Evolutionary conservation across 2,113 vertebrate species (phyloP).

Genomic region (Calidris pugnax): DNA sequence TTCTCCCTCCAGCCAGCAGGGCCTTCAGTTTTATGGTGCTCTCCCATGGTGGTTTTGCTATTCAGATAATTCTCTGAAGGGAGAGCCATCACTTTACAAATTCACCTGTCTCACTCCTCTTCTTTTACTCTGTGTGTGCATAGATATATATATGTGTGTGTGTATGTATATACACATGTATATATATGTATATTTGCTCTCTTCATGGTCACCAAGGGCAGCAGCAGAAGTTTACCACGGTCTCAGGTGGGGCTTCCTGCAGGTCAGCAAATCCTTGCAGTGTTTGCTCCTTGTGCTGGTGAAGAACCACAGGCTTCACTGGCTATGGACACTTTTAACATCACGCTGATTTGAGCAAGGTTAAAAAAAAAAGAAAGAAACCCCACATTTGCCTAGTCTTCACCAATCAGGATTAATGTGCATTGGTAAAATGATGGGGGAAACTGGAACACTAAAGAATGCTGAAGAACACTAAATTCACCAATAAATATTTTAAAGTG

Average conservation of each 20-base stretch:
- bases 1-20: neutral
- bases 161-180: neutral
- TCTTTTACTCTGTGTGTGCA: neutral
- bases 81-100: neutral
- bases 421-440: neutral
- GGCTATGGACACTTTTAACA: neutral
- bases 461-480: neutral
- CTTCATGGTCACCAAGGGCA: fast-evolving
- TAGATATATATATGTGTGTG: fast-evolving
- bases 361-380: neutral
- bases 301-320: neutral
- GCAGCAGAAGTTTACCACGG: neutral
- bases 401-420: neutral
- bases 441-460: neutral
- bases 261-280: neutral
- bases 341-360: neutral
- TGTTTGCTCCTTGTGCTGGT: neutral
- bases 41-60: neutral
- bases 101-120: neutral
- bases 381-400: neutral
- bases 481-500: neutral
- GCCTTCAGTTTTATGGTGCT: neutral
- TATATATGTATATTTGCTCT: neutral
- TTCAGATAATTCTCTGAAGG: neutral
- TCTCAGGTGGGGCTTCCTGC: neutral